Percentiles rank a stretch among this genome's conserved stretches.
Conservation (phyloP, 2,888 invertebrate species). For the Amphiduros pacificus region DNA sequence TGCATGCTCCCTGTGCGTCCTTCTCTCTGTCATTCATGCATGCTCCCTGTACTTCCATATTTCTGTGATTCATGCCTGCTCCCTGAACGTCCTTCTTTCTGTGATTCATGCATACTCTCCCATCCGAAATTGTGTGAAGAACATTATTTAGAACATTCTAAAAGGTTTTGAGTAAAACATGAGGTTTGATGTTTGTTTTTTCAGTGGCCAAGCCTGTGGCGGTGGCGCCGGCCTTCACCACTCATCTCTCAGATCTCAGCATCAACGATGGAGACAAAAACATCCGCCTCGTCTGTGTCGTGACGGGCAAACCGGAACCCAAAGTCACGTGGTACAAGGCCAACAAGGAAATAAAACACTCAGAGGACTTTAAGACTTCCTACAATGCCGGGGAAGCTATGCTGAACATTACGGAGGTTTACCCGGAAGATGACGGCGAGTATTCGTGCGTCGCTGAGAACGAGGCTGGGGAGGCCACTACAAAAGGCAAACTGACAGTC, state of each 20-base stretch:
- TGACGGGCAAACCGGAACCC: slow-evolving; percentile 67
- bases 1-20: too few species aligned
- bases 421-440: slow-evolving; percentile 77
- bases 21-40: too few species aligned
- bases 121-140: too few species aligned
- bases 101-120: too few species aligned
- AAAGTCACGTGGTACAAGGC: slow-evolving; percentile 62
- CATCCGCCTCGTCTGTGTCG: too few species aligned
- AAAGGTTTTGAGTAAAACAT: neutral
- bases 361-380: slow-evolving; percentile 73
- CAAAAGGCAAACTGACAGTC: neutral
- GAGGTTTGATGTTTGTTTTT: neutral
- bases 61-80: too few species aligned
- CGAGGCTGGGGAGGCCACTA: slow-evolving; percentile 70
- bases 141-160: too few species aligned
- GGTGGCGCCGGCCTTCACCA: neutral
- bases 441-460: slow-evolving; percentile 91
- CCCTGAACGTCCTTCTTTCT: too few species aligned
- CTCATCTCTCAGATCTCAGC: neutral
- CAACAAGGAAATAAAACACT: slow-evolving; percentile 29
- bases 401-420: slow-evolving; percentile 82
- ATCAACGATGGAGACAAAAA: slow-evolving; percentile 47
- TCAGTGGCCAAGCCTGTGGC: slow-evolving; percentile 7
- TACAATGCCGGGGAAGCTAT: slow-evolving; percentile 88
- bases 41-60: too few species aligned